These are phyloP conservation scores for Anolis apletophallus DNA, from an alignment of 2,797 vertebrate species.

Conservation along the genomic window DNA sequence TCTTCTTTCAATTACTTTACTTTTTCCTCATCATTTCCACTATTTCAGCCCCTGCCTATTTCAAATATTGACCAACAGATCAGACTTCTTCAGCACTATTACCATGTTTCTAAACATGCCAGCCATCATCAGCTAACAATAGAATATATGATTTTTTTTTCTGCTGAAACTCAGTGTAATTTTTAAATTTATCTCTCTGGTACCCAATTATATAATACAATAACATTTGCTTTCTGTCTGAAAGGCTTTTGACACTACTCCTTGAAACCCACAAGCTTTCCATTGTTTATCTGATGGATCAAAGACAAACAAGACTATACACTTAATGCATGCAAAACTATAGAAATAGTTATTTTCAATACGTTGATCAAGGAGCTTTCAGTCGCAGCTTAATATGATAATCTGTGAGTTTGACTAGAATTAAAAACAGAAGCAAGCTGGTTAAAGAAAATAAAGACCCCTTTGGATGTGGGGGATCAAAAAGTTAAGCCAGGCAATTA, in stretches of 20 bases:
- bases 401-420: not conserved
- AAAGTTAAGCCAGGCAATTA: not conserved
- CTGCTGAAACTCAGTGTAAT: not conserved
- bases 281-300: accelerated
- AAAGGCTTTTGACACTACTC: not conserved
- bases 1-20: not conserved
- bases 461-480: not conserved
- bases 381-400: not conserved
- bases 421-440: not conserved
- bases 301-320: not conserved
- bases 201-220: not conserved
- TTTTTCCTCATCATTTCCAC: conserved; percentile 2
- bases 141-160: not conserved
- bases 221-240: not conserved
- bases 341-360: not conserved
- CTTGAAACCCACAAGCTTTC: not conserved
- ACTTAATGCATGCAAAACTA: accelerated
- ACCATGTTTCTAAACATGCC: not conserved
- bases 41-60: not conserved
- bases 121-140: not conserved
- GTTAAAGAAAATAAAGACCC: not conserved
- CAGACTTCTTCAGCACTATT: not conserved
- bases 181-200: not conserved
- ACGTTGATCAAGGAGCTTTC: not conserved
- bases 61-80: not conserved